Evolutionary conservation across 1,140 invertebrate species (phyloP).

Genomic region (Cylas formicarius): DNA sequence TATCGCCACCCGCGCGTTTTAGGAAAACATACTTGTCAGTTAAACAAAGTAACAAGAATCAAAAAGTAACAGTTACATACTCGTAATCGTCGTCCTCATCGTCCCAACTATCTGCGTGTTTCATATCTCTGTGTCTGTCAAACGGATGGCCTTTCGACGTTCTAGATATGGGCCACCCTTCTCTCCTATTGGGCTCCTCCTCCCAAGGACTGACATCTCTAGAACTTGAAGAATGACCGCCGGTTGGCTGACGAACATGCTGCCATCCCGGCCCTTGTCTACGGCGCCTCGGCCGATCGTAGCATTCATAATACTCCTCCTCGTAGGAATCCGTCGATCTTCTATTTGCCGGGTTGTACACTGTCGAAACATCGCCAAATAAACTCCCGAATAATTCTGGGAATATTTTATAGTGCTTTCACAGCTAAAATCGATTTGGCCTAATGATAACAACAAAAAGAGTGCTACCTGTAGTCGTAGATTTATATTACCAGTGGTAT

Average conservation of each 20-base stretch:
- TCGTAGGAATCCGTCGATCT: conserved; percentile 41
- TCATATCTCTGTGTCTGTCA: conserved; percentile 33
- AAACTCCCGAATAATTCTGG: too few species aligned
- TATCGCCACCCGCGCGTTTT: too few species aligned
- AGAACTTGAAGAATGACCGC: conserved; percentile 57
- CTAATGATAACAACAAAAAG: too few species aligned
- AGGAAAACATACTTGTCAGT: too few species aligned
- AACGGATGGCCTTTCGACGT: conserved; percentile 30
- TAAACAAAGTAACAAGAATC: too few species aligned
- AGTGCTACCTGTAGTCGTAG: too few species aligned
- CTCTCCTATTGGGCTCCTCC: conserved; percentile 49
- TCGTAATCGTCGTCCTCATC: conserved; percentile 49
- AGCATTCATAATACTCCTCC: conserved; percentile 39
- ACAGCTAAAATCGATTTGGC: too few species aligned
- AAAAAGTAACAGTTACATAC: conserved; percentile 35
- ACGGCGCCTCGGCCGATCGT: conserved; percentile 34
- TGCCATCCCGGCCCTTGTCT: conserved; percentile 21
- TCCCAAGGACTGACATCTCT: conserved; percentile 65
- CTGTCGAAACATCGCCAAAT: too few species aligned
- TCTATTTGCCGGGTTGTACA: conserved; percentile 34
- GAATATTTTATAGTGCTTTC: too few species aligned
- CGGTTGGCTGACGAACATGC: conserved; percentile 27
- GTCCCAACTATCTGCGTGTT: conserved; percentile 42
- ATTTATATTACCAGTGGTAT: too few species aligned
- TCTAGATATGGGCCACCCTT: conserved; percentile 34